Evolutionary conservation across 2,888 invertebrate genomes (phyloP), one percentile per base, ranked within the genome.

Genomic region (Cistogaster globosa): DNA sequence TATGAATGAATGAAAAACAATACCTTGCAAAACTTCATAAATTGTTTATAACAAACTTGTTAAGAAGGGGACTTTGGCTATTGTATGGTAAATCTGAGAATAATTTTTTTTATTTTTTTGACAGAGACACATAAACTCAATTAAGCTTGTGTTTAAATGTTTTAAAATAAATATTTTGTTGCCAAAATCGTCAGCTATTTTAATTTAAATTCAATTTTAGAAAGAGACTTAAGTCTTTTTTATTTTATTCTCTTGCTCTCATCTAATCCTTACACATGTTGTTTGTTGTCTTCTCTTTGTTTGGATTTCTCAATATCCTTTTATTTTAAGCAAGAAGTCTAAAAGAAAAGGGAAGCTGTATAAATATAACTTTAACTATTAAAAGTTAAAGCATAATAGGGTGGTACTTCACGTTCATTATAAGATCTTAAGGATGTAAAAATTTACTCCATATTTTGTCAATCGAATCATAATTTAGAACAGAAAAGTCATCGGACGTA

Each of bases 201-300:
- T n/a, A n/a, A n/a, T n/a, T n/a, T n/a, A n/a, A 26, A 26, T 26
- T 26, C 26, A 26, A 26, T 26, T 26, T 26, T 26, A 26, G 4
- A 26, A 26, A 26, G n/a, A n/a, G n/a, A n/a, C n/a, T n/a, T n/a
- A n/a, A n/a, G n/a, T n/a, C n/a, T n/a, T n/a, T n/a, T n/a, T n/a
- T n/a, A n/a, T n/a, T n/a, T n/a, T n/a, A n/a, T n/a, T n/a, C n/a
- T n/a, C n/a, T n/a, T n/a, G n/a, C n/a, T n/a, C 55, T 7, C 69
- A 55, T 55, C 45, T 78, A 69, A 69, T 62, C n/a, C 78, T 45
- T 55, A 42, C 69, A 69, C 69, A 69, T 78, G 69, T 55, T 63
- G 18, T 62, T 53, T 53, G 51, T 36, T 55, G 62, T 51, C 58
- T 32, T 60, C 26, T 53, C 62, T 55, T 63, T 55, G 38, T 60